Evolutionary conservation across 2,797 vertebrate species (phyloP).

Genomic region (Tiaroga cobitis): DNA sequence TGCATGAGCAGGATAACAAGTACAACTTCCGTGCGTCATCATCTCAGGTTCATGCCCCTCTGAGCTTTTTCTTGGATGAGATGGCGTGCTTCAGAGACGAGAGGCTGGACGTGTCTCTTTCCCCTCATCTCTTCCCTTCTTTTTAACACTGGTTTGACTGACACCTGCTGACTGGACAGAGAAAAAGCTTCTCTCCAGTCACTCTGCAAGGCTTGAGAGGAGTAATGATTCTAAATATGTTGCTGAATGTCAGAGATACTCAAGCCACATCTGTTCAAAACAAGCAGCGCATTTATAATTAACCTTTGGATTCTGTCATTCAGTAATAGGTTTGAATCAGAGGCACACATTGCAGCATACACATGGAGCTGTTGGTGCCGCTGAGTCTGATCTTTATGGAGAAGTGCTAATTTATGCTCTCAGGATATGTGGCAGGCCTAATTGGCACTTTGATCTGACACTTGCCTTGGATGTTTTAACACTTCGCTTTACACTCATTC

Average conservation of each 20-base stretch:
- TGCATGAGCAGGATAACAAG: slow-evolving; percentile 63
- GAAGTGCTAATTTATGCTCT: slow-evolving; percentile 53
- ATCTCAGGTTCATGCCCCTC: slow-evolving; percentile 60
- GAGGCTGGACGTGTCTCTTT: slow-evolving; percentile 40
- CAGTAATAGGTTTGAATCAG: slow-evolving; percentile 6
- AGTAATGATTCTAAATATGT: slow-evolving; percentile 33
- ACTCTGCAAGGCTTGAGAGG: not conserved
- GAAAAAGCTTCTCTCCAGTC: slow-evolving; percentile 37
- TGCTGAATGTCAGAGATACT: slow-evolving; percentile 9
- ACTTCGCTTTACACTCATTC: slow-evolving; percentile 46
- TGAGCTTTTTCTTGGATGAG: slow-evolving; percentile 59
- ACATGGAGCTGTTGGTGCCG: slow-evolving; percentile 14
- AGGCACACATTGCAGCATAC: not conserved
- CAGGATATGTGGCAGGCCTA: slow-evolving; percentile 49
- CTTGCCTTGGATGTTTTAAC: slow-evolving; percentile 52
- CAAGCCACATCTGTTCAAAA: slow-evolving; percentile 1
- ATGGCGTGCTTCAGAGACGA: slow-evolving; percentile 58
- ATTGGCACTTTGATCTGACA: slow-evolving; percentile 59
- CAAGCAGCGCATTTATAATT: not conserved
- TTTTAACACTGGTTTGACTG: slow-evolving; percentile 53
- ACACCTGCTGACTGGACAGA: slow-evolving; percentile 55
- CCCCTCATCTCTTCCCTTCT: slow-evolving; percentile 19
- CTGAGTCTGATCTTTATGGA: slow-evolving; percentile 36
- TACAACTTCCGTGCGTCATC: slow-evolving; percentile 63
- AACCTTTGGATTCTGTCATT: slow-evolving; percentile 17